Conservation (phyloP, 2,113 vertebrate species). For the Telmatochromis sp. region DNA sequence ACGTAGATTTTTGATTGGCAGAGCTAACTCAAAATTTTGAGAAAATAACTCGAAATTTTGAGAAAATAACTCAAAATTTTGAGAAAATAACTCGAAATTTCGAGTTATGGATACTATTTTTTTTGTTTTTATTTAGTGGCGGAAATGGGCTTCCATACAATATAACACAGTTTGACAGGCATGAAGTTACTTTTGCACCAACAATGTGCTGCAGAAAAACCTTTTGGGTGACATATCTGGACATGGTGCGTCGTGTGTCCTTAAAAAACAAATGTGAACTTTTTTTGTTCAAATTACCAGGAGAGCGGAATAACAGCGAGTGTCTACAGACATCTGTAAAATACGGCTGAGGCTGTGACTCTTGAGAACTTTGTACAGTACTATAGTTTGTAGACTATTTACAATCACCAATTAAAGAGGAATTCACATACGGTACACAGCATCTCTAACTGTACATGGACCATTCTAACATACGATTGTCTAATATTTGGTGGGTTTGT, state of each 20-base stretch:
- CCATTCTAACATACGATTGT: neutral
- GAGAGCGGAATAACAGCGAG: accelerated
- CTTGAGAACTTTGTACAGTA: neutral
- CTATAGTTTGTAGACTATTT: neutral
- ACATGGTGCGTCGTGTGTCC: neutral
- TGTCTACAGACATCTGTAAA: neutral
- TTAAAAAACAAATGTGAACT: neutral
- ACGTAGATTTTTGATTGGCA: too few relatives aligned
- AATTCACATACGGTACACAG: neutral
- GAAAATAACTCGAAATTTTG: too few relatives aligned
- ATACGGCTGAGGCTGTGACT: accelerated
- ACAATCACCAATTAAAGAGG: neutral
- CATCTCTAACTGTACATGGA: neutral
- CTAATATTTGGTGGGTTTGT: neutral
- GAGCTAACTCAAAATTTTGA: too few relatives aligned
- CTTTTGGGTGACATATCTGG: accelerated
- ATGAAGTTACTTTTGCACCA: accelerated
- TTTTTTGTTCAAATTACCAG: neutral
- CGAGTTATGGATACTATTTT: too few relatives aligned
- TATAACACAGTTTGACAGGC: neutral
- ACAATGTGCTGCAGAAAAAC: neutral
- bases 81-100: too few relatives aligned
- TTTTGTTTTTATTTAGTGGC: too few relatives aligned
- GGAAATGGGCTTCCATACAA: too few relatives aligned
- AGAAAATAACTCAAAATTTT: too few relatives aligned